phyloP scores from a whole-genome alignment of 1,140 invertebrate genomes.

The Hormaphis cornu region DNA sequence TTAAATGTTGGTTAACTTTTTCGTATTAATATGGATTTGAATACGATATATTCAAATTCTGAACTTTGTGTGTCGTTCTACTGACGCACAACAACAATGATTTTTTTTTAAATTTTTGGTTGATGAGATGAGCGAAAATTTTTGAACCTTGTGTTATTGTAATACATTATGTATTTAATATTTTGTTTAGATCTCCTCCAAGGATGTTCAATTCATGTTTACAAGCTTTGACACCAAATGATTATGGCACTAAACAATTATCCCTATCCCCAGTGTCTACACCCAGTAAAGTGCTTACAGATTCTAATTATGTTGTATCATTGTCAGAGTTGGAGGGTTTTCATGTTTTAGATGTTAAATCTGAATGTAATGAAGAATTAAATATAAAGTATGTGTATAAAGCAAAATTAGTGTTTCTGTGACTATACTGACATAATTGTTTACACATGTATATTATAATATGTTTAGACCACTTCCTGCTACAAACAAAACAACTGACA shows the following conservation, averaged over 20 bases:
- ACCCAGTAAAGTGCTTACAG: slow-evolving; percentile 10
- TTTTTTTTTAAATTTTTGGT: too few species aligned
- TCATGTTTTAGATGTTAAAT: slow-evolving; percentile 20
- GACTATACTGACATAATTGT: neutral
- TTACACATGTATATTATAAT: neutral
- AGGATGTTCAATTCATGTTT: neutral
- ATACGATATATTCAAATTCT: too few species aligned
- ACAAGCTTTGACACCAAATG: neutral
- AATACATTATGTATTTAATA: too few species aligned
- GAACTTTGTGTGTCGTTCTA: too few species aligned
- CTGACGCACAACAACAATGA: too few species aligned
- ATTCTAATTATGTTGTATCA: slow-evolving; percentile 19
- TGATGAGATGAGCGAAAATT: too few species aligned
- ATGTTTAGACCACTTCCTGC: slow-evolving; percentile 41
- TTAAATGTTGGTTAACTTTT: too few species aligned
- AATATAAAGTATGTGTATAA: slow-evolving; percentile 10
- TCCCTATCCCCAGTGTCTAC: slow-evolving; percentile 17
- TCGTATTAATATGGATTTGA: too few species aligned
- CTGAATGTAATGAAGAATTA: slow-evolving; percentile 4
- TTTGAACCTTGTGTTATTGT: too few species aligned
- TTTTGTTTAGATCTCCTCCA: slow-evolving; percentile 15
- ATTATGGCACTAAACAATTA: slow-evolving; percentile 12
- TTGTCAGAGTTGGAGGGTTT: slow-evolving; percentile 24
- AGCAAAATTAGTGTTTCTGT: too few species aligned
- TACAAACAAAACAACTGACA: slow-evolving; percentile 61